A percentile compares a stretch with the other conserved stretches of the same genome.
phyloP scores from a whole-genome alignment of 1,140 invertebrate species.

The Caenorhabditis brenneri region DNA sequence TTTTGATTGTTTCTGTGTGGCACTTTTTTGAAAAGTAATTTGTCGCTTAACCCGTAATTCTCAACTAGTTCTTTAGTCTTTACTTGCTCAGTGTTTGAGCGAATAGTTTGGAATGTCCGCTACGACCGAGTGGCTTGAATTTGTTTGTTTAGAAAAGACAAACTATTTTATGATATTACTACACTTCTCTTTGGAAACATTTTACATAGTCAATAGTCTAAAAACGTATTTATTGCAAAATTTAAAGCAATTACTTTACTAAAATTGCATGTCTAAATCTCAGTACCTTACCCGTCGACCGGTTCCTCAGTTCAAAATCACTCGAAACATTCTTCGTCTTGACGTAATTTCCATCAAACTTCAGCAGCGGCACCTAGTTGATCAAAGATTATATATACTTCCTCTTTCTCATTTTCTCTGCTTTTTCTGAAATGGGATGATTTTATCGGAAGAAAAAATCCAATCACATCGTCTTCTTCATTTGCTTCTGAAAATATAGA shows the following conservation, averaged over 20 bases:
- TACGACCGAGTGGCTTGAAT: not conserved
- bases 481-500: no score
- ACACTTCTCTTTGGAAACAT: no score
- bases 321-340: slow-evolving; percentile 31
- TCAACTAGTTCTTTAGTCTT: not conserved
- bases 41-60: not conserved
- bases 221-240: no score
- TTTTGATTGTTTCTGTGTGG: not conserved
- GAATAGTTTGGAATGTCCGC: not conserved
- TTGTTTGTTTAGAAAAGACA: not conserved
- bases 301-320: slow-evolving; percentile 20
- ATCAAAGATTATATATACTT: slow-evolving; percentile 36
- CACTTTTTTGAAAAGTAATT: not conserved
- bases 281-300: not conserved
- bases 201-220: no score
- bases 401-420: not conserved
- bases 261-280: no score
- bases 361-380: slow-evolving; percentile 3
- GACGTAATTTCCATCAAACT: slow-evolving; percentile 20
- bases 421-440: not conserved
- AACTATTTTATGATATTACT: no score
- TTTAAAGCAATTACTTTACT: no score
- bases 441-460: not conserved
- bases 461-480: no score
- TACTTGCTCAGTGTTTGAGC: not conserved